These are phyloP conservation scores for Peromyscus maniculatus DNA, from an alignment of 2,113 vertebrate genomes.

Conservation along the genomic window DNA sequence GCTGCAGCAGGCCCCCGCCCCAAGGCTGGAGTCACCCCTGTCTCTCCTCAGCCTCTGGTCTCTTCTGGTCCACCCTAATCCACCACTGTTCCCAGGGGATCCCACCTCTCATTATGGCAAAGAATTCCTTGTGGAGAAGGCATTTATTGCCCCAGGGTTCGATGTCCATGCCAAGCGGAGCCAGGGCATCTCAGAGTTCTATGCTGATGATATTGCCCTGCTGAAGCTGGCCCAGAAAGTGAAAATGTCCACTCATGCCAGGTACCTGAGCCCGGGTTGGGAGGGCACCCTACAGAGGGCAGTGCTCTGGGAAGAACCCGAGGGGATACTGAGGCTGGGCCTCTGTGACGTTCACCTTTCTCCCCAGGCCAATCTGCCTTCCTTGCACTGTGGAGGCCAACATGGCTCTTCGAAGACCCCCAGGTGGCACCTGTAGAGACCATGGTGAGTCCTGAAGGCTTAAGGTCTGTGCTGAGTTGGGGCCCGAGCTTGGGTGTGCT, in stretches of 20 bases:
- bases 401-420: slow-evolving; percentile 76
- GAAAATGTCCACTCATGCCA: slow-evolving; percentile 85
- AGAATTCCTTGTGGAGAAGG: slow-evolving; percentile 69
- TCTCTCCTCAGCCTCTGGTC: neutral
- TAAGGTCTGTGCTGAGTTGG: neutral
- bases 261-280: slow-evolving; percentile 81
- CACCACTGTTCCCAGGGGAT: slow-evolving; percentile 52
- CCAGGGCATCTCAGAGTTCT: slow-evolving; percentile 90
- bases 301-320: neutral
- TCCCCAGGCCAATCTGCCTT: slow-evolving; percentile 84
- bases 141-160: slow-evolving; percentile 84
- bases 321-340: accelerated
- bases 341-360: neutral
- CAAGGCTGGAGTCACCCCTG: neutral
- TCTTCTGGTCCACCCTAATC: neutral
- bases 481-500: neutral
- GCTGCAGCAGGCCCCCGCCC: neutral
- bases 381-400: slow-evolving; percentile 83
- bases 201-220: slow-evolving; percentile 91
- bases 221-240: slow-evolving; percentile 85
- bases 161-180: slow-evolving; percentile 81
- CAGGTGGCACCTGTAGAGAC: slow-evolving; percentile 76
- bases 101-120: slow-evolving; percentile 55
- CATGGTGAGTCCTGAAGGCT: slow-evolving; percentile 72
- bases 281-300: neutral